Percentiles rank a stretch among this genome's conserved stretches.
phyloP scores from a whole-genome alignment of 2,797 vertebrate genomes.

The Spinibarbus caldwelli region DNA sequence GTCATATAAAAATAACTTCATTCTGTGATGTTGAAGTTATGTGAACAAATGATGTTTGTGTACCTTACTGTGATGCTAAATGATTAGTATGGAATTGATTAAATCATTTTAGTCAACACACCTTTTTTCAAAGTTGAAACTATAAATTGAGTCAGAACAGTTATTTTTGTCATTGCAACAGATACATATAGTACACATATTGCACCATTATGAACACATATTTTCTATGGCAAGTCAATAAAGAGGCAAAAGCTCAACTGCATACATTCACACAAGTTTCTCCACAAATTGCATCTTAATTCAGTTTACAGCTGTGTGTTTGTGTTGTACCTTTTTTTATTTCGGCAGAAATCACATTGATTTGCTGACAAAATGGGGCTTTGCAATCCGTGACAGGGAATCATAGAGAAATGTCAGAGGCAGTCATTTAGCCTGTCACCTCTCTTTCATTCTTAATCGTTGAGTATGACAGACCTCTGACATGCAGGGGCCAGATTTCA shows the following conservation, averaged over 20 bases:
- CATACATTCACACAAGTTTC: not conserved
- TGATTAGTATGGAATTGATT: not conserved
- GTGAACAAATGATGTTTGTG: not conserved
- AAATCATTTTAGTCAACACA: not conserved
- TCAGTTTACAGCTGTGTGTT: slow-evolving; percentile 11
- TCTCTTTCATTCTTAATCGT: slow-evolving; percentile 11
- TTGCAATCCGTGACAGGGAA: slow-evolving; percentile 15
- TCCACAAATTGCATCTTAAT: not conserved
- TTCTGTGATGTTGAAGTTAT: not conserved
- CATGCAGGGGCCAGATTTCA: not conserved
- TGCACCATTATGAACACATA: no score
- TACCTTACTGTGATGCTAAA: not conserved
- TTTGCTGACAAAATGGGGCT: slow-evolving; percentile 21
- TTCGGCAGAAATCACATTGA: not conserved
- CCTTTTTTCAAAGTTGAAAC: not conserved
- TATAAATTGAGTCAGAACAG: not conserved
- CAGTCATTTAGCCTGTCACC: slow-evolving; percentile 19
- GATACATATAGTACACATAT: not conserved
- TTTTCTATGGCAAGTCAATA: not conserved
- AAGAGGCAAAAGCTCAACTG: not conserved
- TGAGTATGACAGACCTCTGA: slow-evolving; percentile 11
- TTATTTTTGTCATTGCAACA: not conserved
- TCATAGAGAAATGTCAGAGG: slow-evolving; percentile 5
- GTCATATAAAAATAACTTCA: not conserved
- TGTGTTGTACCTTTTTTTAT: not conserved